Percentiles rank a stretch among this genome's conserved stretches.
Evolutionary conservation across 2,888 invertebrate genomes (phyloP).

Genomic region (Prosapia bicincta): DNA sequence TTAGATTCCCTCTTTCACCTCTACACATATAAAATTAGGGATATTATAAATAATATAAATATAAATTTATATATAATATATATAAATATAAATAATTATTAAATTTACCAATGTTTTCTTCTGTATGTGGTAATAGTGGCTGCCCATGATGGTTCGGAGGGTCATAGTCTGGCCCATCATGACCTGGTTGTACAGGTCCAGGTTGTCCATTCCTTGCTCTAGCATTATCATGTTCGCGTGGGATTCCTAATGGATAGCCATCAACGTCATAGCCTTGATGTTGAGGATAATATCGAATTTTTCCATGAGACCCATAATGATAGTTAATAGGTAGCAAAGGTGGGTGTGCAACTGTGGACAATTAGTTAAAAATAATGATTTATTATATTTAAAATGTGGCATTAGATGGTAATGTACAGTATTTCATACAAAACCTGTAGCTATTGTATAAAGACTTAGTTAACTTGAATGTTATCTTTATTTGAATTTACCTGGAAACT

Average conservation of each 20-base stretch:
- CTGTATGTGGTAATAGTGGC: neutral
- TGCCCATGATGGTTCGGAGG: neutral
- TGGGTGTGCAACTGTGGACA: neutral
- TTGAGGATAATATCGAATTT: neutral
- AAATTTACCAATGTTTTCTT: neutral
- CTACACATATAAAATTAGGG: too few species aligned
- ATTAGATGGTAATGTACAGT: too few species aligned
- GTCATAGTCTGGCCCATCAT: neutral
- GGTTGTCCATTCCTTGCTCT: neutral
- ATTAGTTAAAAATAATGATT: neutral
- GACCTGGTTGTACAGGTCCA: neutral
- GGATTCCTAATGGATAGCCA: neutral
- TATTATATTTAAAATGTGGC: too few species aligned
- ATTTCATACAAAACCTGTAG: too few species aligned
- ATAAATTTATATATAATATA: too few species aligned
- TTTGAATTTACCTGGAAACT: too few species aligned
- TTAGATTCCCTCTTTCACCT: too few species aligned
- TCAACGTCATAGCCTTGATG: neutral
- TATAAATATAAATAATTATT: too few species aligned
- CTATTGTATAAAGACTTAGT: too few species aligned
- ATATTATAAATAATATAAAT: too few species aligned
- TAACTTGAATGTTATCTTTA: too few species aligned
- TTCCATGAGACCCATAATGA: neutral
- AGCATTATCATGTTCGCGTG: neutral
- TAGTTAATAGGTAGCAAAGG: neutral